Base-by-base conservation (phyloP, 2,113 vertebrate species). In the Sphaerodactylus townsendi region DNA sequence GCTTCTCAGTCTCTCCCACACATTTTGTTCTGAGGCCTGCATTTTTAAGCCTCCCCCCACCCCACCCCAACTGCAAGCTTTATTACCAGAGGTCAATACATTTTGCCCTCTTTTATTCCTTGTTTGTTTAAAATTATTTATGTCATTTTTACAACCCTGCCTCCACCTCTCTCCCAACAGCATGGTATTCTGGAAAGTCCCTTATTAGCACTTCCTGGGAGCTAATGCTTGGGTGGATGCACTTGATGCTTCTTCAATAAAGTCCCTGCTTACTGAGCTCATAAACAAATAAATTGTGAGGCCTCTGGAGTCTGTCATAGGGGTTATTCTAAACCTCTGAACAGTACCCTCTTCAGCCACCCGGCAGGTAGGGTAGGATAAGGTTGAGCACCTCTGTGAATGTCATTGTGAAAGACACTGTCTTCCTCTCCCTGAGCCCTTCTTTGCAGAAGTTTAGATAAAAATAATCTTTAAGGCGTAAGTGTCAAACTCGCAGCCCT, bases 91-190 rank as follows among this genome's bases (percentile, higher is more conserved):
- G 62, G 46, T 39, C 17, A 62, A 19, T 44, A 17, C 8, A 35
- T 62, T 70, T 53, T 64, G 81, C 66, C 72, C 35, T 68, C 0
- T 23, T 76, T 86, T 73, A 68, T 48, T 70, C 39, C 65, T 71
- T 77, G 35, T 75, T 88, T 80, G 6, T 44, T 53, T 64, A 30
- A 83, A 84, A 87, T 80, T 72, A 56, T 77, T 62, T 74, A 30
- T 33, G 15, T 7, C 68, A 21, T 53, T 41, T 74, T 69, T 41
- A 0, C 76, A 73, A 64, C 69, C 59, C 65, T 56, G 10, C 50
- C 2, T 0, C 15, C 50, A 10, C 56, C 15, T 48, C 14, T 14
- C 79, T 25, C 23, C 72, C 1, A 0, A 21, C 71, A 5, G 80
- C 39, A 46, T 44, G 17, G 72, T 0, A 4, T 39, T 1, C 0